phyloP scores from a whole-genome alignment of 1,140 invertebrate genomes.

The Camponotus vicinus region DNA sequence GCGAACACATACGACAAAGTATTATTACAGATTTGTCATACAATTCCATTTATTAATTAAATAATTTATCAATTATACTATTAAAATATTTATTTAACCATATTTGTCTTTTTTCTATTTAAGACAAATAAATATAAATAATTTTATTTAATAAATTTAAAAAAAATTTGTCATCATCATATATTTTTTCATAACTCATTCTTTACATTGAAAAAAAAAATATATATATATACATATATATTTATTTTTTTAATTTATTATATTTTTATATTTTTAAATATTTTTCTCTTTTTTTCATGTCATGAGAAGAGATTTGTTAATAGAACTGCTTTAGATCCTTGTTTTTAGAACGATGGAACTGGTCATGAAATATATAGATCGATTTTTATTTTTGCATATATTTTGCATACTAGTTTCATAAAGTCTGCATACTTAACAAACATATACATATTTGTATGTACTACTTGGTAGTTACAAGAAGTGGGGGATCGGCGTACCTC shows the following conservation, averaged over 20 bases:
- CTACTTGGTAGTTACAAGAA: conserved; percentile 15
- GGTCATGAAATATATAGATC: neutral
- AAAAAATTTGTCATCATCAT: no score
- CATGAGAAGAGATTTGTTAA: neutral
- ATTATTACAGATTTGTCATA: neutral
- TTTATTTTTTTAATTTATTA: no score
- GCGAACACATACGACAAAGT: neutral
- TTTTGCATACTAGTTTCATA: neutral
- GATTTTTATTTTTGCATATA: neutral
- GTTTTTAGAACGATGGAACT: neutral
- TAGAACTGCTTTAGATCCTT: neutral
- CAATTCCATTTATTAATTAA: neutral
- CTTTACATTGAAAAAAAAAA: no score
- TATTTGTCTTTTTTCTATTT: neutral
- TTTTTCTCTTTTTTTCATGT: no score
- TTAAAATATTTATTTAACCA: neutral
- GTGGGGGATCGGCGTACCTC: neutral
- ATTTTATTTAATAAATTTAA: no score
- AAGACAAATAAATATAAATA: neutral
- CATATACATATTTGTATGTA: conserved; percentile 13
- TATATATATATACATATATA: no score
- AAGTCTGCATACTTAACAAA: conserved; percentile 4
- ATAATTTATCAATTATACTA: neutral
- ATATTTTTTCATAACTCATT: no score
- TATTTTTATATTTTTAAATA: no score